Evolutionary conservation across 1,140 invertebrate species (phyloP), one percentile per base, ranked within the genome.

Genomic region (Elymnias hypermnestra): DNA sequence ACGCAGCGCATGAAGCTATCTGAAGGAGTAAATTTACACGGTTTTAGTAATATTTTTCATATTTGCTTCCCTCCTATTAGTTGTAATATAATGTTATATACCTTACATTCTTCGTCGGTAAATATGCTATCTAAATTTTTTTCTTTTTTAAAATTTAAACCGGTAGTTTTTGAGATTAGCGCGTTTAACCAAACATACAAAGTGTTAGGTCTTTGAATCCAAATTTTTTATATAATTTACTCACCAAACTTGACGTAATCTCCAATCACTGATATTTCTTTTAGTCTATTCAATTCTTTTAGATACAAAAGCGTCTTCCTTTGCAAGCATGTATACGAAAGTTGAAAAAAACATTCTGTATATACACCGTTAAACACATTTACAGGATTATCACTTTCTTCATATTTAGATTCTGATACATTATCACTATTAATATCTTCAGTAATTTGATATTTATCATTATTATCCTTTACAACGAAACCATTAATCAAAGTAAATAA

Each of bases 231-330:
- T 6, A 22, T 1, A 22, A 22, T 8, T 22, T 22, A 42, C 65
- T 86, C 84, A 68, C 89, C 86, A 21, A 90, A 82, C 44, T 87
- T 88, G 1, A 90, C 63, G 39, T 78, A 77, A 29, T 86, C 78
- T 0, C 88, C 89, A 7, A 88, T 59, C 9, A 90, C 57, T 4
- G 75, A 84, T 15, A 89, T 76, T 52, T 89, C 86, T 13, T 83
- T 75, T 7, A 89, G 58, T 5, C 60, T 57, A 45, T 86, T 78
- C 10, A 90, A 61, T 7, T 73, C 67, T 10, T 88, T 83, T 6
- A 90, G 54, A 55, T 87, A 90, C 37, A 76, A 46, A 7, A 87
- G 60, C 2, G 89, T 76, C 51, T 87, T 86, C 21, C 79, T 87
- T 48, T 87, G 87, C 9, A 88, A 61, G 47, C 89, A 90, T 8